A percentile compares a stretch with the other conserved stretches of the same genome.
Evolutionary conservation across 2,113 vertebrate species (phyloP).

Genomic region (Thamnaconus septentrionalis): DNA sequence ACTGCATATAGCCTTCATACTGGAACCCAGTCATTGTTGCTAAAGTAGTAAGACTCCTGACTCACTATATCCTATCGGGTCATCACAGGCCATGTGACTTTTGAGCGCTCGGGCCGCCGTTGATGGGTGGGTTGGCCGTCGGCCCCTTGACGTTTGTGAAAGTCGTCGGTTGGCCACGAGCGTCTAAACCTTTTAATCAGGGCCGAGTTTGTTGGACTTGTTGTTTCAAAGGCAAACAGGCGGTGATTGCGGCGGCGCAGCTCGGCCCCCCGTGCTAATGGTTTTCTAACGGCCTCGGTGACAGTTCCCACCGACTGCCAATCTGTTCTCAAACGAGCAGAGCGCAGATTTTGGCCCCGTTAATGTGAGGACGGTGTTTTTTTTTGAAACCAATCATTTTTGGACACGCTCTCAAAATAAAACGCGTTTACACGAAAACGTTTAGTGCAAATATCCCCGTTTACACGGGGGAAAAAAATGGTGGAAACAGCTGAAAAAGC

Average conservation of each 20-base stretch:
- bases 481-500: too few relatives aligned
- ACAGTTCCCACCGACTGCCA: conserved; percentile 26
- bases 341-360: background rate
- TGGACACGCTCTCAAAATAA: too few relatives aligned
- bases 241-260: conserved; percentile 25
- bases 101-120: background rate
- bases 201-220: conserved; percentile 24
- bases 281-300: conserved; percentile 41
- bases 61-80: too few relatives aligned
- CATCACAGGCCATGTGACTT: background rate
- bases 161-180: conserved; percentile 5
- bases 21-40: too few relatives aligned
- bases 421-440: too few relatives aligned
- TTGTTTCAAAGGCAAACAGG: conserved; percentile 50
- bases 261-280: conserved; percentile 30
- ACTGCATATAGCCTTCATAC: background rate
- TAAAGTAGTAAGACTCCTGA: too few relatives aligned
- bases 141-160: background rate
- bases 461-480: too few relatives aligned
- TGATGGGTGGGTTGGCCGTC: background rate
- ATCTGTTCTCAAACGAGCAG: conserved; percentile 8
- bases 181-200: conserved; percentile 25
- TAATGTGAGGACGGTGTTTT: too few relatives aligned
- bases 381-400: too few relatives aligned
- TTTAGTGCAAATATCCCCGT: too few relatives aligned